Conservation (phyloP, 2,797 vertebrate species). For the Semotilus atromaculatus region DNA sequence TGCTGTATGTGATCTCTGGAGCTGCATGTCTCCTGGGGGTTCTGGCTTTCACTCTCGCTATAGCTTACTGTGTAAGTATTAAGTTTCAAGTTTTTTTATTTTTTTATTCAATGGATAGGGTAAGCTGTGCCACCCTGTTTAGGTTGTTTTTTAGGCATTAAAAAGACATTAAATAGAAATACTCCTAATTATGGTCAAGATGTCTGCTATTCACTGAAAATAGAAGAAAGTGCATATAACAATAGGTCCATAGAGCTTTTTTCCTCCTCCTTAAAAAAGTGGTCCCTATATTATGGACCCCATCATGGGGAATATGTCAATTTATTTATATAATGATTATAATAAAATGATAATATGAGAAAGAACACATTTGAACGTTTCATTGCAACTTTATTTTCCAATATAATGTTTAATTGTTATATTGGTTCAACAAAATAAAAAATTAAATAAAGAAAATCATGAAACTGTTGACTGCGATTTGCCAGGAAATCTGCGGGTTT, state of each 20-base stretch:
- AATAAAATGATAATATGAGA: neutral
- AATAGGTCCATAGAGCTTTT: neutral
- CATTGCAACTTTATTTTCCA: neutral
- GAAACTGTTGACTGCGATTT: neutral
- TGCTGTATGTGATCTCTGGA: constrained; percentile 72
- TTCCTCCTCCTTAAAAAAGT: neutral
- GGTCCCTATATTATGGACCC: neutral
- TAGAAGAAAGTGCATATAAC: neutral
- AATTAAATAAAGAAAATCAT: neutral
- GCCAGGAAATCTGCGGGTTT: neutral
- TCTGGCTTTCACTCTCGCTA: constrained; percentile 54
- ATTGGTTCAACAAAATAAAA: neutral
- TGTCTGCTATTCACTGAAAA: neutral
- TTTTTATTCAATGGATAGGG: neutral
- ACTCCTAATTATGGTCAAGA: neutral
- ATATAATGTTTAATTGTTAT: neutral
- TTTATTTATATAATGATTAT: no score
- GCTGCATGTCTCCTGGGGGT: constrained; percentile 66
- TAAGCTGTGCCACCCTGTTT: neutral
- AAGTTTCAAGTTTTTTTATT: neutral
- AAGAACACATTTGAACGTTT: neutral
- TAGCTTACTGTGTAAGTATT: constrained; percentile 67
- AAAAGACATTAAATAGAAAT: neutral
- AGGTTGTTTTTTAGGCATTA: neutral
- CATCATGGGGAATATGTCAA: neutral